A percentile compares a stretch with the other conserved stretches of the same genome.
phyloP scores from a whole-genome alignment of 2,797 vertebrate genomes.

The Neopelma chrysocephalum region DNA sequence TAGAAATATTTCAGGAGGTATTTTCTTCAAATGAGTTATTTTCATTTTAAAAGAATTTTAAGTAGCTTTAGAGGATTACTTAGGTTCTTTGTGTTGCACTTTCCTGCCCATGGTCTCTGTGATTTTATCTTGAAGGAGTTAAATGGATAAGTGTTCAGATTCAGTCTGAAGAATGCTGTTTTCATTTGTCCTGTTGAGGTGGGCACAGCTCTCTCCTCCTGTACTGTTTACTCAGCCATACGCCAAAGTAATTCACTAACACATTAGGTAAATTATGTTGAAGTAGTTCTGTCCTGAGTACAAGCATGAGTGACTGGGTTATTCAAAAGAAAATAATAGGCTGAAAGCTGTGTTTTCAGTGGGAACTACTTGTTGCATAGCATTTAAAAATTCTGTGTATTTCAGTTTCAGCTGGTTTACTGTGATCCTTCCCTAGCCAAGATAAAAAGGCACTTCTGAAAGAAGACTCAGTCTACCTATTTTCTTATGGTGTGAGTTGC shows the following conservation, averaged over 20 bases:
- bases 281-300: background rate
- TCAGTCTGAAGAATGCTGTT: background rate
- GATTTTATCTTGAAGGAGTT: background rate
- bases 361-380: background rate
- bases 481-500: background rate
- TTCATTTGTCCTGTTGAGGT: background rate
- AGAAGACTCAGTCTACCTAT: background rate
- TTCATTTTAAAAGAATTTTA: conserved; percentile 27
- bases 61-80: conserved; percentile 3
- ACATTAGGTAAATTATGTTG: background rate
- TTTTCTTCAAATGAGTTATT: background rate
- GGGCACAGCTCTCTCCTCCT: background rate
- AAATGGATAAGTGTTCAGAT: background rate
- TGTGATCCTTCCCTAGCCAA: background rate
- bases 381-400: background rate
- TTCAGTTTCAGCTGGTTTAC: background rate
- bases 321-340: background rate
- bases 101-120: background rate
- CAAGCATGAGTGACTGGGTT: background rate
- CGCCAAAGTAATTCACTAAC: background rate
- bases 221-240: background rate
- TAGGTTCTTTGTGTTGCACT: background rate
- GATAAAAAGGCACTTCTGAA: background rate
- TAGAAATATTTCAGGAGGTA: background rate
- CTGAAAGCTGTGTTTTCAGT: background rate